A percentile compares a stretch with the other conserved stretches of the same genome.
Evolutionary conservation across 2,113 vertebrate species (phyloP).

Genomic region (Tupaia tana): DNA sequence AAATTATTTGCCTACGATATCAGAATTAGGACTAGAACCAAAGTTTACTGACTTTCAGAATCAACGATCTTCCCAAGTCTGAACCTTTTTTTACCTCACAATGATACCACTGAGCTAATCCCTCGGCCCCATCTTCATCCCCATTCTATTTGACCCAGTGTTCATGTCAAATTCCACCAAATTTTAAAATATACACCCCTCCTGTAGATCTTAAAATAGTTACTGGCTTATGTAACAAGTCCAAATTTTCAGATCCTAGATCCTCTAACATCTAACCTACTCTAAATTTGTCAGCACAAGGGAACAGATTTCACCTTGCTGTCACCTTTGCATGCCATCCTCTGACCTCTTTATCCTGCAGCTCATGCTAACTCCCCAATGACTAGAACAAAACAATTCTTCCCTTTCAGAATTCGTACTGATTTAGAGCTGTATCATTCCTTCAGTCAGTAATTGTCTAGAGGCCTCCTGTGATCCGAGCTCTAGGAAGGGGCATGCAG

Average conservation of each 20-base stretch:
- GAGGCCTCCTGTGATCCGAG: background rate
- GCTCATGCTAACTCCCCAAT: background rate
- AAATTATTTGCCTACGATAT: background rate
- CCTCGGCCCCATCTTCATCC: background rate
- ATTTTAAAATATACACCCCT: background rate
- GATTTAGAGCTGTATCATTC: background rate
- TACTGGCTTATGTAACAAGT: background rate
- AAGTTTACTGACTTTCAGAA: background rate
- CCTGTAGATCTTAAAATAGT: background rate
- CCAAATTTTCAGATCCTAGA: background rate
- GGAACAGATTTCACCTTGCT: background rate
- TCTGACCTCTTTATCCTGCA: background rate
- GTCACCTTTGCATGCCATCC: background rate
- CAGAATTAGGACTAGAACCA: background rate
- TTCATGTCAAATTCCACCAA: background rate
- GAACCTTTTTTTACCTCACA: background rate
- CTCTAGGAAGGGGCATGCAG: background rate
- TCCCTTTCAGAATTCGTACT: background rate
- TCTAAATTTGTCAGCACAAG: background rate
- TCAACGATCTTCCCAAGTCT: background rate
- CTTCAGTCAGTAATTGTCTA: background rate
- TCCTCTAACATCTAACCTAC: background rate
- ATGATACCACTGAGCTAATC: background rate
- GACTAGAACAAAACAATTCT: background rate
- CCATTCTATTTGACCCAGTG: background rate